Base-by-base conservation (phyloP, 2,113 vertebrate species). In the Aythya baeri region DNA sequence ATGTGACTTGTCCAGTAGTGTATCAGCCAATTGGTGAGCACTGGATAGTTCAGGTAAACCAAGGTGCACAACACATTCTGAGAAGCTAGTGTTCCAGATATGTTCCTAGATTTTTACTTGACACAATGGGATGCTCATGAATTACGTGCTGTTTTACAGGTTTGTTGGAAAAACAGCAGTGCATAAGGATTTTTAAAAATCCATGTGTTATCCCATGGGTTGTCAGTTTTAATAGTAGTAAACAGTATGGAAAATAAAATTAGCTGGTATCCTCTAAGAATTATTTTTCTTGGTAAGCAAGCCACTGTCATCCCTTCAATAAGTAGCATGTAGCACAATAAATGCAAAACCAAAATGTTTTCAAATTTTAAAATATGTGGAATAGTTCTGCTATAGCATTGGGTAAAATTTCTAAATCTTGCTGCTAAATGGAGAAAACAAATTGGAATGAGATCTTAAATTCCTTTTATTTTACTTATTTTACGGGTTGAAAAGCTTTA, bases 401-500 rank as follows among this genome's bases (percentile, higher is more conserved):
- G 23, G 46, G 59, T 79, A 68, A 89, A 86, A 89, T 91, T 95
- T 94, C 46, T 79, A 80, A 96, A 85, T 17, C 70, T 90, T 88
- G 36, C 32, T 97, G 85, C 88, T 89, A 97, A 96, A 89, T 50
- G 61, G 80, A 90, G 52, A 91, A 94, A 97, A 93, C 49, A 97
- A 97, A 98, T 96, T 97, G 94, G 82, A 96, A 91, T 95, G 74
- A 96, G 74, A 89, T 87, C 82, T 71, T 83, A 97, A 97, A 96
- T 96, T 91, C 18, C 46, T 76, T 94, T 97, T 96, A 95, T 49
- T 49, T 49, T 49, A 49, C 46, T 49, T 49, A 49, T 96, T 96
- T 95, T 92, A 96, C 61, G 85, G 92, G 93, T 97, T 94, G 74
- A 97, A 97, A 97, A 97, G 88, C 88, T 96, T 95, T 97, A 93